These are phyloP conservation scores for Melanotaenia pygmaea DNA, from an alignment of 2,797 vertebrate genomes.

Conservation along the genomic window DNA sequence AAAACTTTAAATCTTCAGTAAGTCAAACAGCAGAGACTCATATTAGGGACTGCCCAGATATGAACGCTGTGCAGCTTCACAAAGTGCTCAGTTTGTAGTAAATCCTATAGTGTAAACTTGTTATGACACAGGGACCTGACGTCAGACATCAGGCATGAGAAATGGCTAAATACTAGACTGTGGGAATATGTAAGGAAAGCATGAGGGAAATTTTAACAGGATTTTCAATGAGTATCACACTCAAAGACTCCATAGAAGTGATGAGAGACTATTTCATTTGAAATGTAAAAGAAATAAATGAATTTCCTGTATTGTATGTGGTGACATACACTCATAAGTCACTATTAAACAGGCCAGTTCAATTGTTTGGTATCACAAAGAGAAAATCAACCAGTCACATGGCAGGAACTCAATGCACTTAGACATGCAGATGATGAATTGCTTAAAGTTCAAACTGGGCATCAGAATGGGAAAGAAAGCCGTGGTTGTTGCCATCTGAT, in stretches of 20 bases:
- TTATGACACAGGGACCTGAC: neutral
- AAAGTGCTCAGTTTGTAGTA: neutral
- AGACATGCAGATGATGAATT: too few relatives aligned
- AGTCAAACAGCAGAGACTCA: neutral
- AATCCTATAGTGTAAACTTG: neutral
- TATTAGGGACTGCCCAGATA: neutral
- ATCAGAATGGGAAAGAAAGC: too few relatives aligned
- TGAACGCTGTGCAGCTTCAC: neutral
- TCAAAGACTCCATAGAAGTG: neutral
- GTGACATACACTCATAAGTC: neutral
- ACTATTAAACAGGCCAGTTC: too few relatives aligned
- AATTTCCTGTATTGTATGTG: neutral
- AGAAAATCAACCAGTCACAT: too few relatives aligned
- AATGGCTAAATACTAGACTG: neutral
- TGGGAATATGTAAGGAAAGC: conserved; percentile 3
- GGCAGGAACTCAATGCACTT: too few relatives aligned
- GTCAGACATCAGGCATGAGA: neutral
- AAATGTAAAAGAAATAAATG: conserved; percentile 5
- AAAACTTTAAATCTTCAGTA: neutral
- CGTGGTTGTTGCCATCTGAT: too few relatives aligned
- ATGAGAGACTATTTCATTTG: neutral
- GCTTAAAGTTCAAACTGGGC: too few relatives aligned
- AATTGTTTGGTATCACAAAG: too few relatives aligned
- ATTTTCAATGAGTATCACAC: neutral
- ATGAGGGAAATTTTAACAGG: neutral